These are phyloP conservation scores for Hydriomena furcata DNA, from an alignment of 2,888 invertebrate species.

Conservation along the genomic window DNA sequence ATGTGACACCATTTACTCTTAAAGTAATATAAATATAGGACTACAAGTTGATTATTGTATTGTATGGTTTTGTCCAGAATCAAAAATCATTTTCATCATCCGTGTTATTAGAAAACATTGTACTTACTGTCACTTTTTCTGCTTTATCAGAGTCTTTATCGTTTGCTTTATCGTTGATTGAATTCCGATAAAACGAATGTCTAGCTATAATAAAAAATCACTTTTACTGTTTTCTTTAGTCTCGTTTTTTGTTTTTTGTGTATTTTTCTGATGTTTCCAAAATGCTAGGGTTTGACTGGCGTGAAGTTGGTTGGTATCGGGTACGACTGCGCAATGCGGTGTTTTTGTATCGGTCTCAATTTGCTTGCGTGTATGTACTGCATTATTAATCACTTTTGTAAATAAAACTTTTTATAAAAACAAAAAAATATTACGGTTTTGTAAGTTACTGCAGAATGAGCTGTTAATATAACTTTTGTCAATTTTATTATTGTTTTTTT, in stretches of 20 bases:
- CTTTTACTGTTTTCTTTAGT: constrained; percentile 14
- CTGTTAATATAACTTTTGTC: too few relatives aligned
- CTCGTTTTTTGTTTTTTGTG: constrained; percentile 28
- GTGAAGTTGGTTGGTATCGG: constrained; percentile 50
- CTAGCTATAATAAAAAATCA: background rate
- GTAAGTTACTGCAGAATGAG: too few relatives aligned
- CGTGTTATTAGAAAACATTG: too few relatives aligned
- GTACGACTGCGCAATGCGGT: constrained; percentile 65
- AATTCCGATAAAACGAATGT: background rate
- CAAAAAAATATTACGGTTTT: too few relatives aligned
- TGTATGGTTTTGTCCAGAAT: too few relatives aligned
- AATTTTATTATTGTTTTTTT: too few relatives aligned
- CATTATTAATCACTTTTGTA: constrained; percentile 36
- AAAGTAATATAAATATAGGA: too few relatives aligned
- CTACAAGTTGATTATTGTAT: too few relatives aligned
- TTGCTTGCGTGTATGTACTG: constrained; percentile 39
- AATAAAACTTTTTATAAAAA: constrained; percentile 2
- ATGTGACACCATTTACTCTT: background rate
- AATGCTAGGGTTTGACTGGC: constrained; percentile 41
- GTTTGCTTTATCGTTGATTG: too few relatives aligned
- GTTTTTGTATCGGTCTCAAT: constrained; percentile 52
- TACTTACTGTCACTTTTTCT: too few relatives aligned
- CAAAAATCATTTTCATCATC: too few relatives aligned
- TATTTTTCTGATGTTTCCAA: constrained; percentile 35
- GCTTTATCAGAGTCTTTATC: too few relatives aligned